Percentiles rank a stretch among this genome's conserved stretches.
phyloP scores from a whole-genome alignment of 2,797 vertebrate species.

The Alosa sapidissima region DNA sequence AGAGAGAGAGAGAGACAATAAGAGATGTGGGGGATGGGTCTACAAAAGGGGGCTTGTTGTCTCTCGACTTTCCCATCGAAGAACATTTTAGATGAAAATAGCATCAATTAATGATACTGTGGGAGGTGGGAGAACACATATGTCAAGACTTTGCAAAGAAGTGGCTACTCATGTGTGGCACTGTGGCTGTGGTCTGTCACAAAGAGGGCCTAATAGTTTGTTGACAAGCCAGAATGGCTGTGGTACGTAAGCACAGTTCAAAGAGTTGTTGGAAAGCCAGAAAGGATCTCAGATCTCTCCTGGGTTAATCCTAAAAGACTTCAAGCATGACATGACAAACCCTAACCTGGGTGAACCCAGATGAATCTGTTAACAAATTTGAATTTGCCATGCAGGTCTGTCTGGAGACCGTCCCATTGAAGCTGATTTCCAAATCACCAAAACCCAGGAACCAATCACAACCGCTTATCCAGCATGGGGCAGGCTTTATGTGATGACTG shows the following conservation, averaged over 20 bases:
- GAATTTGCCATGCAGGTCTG: no score
- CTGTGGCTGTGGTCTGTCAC: background rate
- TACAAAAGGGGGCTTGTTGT: constrained; percentile 14
- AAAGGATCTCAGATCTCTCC: background rate
- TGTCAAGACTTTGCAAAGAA: background rate
- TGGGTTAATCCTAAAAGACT: background rate
- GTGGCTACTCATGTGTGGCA: background rate
- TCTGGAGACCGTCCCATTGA: no score
- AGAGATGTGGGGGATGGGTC: background rate
- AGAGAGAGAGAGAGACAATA: background rate
- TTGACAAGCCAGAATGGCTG: no score
- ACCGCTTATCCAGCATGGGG: no score
- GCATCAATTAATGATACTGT: background rate
- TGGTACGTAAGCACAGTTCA: background rate
- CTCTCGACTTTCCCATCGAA: background rate
- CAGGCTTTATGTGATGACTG: no score
- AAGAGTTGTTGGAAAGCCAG: background rate
- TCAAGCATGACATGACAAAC: no score
- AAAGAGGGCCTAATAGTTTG: background rate
- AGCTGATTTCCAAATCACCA: no score
- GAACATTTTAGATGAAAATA: background rate
- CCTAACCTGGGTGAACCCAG: no score
- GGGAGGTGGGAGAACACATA: background rate
- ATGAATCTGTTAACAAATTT: no score
- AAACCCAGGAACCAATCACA: no score